phyloP scores from a whole-genome alignment of 2,888 invertebrate genomes.

The Chrysomela aeneicollis region DNA sequence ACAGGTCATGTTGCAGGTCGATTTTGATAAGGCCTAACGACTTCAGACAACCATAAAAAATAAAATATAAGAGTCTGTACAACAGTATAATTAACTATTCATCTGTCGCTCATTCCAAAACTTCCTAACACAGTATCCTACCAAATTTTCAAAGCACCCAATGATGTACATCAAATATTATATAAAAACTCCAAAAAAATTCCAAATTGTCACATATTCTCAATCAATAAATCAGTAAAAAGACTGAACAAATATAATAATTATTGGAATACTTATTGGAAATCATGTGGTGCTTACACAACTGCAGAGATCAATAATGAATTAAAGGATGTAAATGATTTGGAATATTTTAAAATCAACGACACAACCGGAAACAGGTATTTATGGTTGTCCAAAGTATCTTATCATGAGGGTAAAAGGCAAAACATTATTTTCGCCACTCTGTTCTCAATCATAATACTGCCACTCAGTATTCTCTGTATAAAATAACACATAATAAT shows the following conservation, averaged over 20 bases:
- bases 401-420: constrained; percentile 33
- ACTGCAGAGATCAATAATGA: not conserved
- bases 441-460: constrained; percentile 52
- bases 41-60: constrained; percentile 51
- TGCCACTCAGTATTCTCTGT: constrained; percentile 61
- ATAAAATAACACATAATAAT: constrained; percentile 59
- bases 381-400: constrained; percentile 48
- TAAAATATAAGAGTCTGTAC: constrained; percentile 51
- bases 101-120: constrained; percentile 34
- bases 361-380: constrained; percentile 31
- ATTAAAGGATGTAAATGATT: not conserved
- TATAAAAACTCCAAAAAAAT: too few relatives aligned
- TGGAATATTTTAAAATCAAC: not conserved
- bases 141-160: too few relatives aligned
- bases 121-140: not conserved
- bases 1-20: constrained; percentile 61
- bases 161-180: too few relatives aligned
- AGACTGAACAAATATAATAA: too few relatives aligned
- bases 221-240: too few relatives aligned
- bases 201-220: too few relatives aligned
- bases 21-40: constrained; percentile 49
- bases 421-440: constrained; percentile 23
- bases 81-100: constrained; percentile 51
- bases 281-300: not conserved
- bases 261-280: not conserved